Percentiles rank a stretch among this genome's conserved stretches.
Evolutionary conservation across 2,888 invertebrate genomes (phyloP).

Genomic region (Sycophila texana): DNA sequence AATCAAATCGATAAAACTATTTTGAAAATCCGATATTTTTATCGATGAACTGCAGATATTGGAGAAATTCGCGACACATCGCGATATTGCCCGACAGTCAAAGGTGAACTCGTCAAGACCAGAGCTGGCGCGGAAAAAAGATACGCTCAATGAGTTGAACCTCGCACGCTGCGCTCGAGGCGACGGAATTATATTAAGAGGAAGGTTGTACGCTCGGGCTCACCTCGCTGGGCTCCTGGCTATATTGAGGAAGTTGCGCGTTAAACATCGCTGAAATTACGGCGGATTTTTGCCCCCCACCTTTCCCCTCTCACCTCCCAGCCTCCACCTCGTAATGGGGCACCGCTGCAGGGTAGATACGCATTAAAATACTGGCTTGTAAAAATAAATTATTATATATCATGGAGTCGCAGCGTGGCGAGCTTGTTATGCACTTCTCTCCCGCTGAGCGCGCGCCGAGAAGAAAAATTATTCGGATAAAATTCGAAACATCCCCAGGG

Average conservation of each 20-base stretch:
- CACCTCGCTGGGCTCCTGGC: background rate
- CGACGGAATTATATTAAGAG: conserved; percentile 49
- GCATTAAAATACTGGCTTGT: conserved; percentile 17
- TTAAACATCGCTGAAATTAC: conserved; percentile 50
- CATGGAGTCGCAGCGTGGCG: background rate
- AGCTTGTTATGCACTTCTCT: background rate
- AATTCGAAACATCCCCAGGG: no score
- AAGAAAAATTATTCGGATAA: no score
- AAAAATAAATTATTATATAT: conserved; percentile 41
- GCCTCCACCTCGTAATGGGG: background rate
- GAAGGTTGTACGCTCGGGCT: background rate
- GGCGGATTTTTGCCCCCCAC: conserved; percentile 23
- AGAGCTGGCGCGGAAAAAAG: no score
- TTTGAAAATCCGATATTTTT: no score
- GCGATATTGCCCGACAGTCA: no score
- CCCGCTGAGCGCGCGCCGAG: no score
- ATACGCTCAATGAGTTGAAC: no score
- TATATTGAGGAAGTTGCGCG: conserved; percentile 34
- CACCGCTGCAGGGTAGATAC: background rate
- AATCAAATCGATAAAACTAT: no score
- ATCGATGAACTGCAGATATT: no score
- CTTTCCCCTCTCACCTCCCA: background rate
- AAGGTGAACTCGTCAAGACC: no score
- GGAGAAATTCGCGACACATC: no score
- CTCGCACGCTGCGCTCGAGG: conserved; percentile 19